phyloP scores from a whole-genome alignment of 2,888 invertebrate species.

The Cosmia pyralina region DNA sequence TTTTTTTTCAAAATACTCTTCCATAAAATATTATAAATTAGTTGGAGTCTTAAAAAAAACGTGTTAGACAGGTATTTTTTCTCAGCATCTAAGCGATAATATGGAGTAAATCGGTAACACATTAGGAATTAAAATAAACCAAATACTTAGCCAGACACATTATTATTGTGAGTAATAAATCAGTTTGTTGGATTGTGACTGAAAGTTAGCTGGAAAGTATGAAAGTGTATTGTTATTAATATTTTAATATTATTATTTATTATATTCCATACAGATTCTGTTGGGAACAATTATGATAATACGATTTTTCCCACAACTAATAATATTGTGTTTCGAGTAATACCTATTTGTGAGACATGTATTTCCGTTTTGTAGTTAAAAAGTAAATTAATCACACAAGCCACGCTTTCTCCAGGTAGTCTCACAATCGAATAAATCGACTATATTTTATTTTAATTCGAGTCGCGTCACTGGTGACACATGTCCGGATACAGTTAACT shows the following conservation, averaged over 20 bases:
- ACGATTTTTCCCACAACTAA: background rate
- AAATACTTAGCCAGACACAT: conserved; percentile 6
- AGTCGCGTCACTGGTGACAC: conserved; percentile 43
- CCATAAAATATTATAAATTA: too few relatives aligned
- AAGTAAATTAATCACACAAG: background rate
- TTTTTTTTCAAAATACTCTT: background rate
- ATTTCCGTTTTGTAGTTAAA: background rate
- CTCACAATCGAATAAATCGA: conserved; percentile 25
- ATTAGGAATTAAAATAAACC: conserved; percentile 7
- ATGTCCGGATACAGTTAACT: conserved; percentile 43
- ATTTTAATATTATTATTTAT: background rate
- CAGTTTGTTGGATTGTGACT: conserved; percentile 10
- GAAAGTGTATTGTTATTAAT: background rate
- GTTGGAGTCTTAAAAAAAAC: background rate
- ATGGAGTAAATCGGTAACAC: background rate
- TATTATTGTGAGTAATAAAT: conserved; percentile 38
- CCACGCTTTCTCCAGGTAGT: too few relatives aligned
- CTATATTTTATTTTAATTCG: conserved; percentile 1
- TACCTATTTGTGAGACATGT: background rate
- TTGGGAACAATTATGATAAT: background rate
- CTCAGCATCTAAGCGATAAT: background rate
- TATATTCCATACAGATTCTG: background rate
- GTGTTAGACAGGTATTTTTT: background rate
- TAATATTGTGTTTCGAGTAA: background rate
- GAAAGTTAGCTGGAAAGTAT: background rate